Evolutionary conservation across 2,797 vertebrate genomes (phyloP).

Genomic region (Acipenser transmontanus): DNA sequence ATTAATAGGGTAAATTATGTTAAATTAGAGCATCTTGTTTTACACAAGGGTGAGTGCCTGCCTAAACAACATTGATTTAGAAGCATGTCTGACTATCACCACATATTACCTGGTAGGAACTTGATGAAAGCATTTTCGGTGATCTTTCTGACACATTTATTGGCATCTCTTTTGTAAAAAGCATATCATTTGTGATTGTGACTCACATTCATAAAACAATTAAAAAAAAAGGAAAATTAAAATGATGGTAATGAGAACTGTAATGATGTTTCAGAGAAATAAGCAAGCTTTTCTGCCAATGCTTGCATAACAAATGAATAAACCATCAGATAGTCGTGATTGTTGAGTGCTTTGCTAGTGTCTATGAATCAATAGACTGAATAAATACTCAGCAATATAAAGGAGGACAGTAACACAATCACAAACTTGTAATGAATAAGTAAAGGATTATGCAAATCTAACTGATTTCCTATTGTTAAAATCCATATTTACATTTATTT

Average conservation of each 20-base stretch:
- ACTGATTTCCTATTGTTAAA: conserved; percentile 32
- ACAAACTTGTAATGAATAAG: conserved; percentile 23
- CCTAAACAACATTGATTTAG: background rate
- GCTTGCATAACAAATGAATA: conserved; percentile 22
- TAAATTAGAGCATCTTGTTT: too few relatives aligned
- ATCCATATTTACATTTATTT: conserved; percentile 21
- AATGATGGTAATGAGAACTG: conserved; percentile 21
- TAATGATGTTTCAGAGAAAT: conserved; percentile 20
- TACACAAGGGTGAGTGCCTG: too few relatives aligned
- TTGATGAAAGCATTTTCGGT: conserved; percentile 7
- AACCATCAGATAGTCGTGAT: conserved; percentile 21
- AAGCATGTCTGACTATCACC: background rate
- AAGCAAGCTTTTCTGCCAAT: conserved; percentile 17
- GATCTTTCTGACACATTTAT: conserved; percentile 16
- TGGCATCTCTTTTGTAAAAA: conserved; percentile 8
- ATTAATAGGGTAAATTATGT: too few relatives aligned
- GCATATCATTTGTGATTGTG: conserved; percentile 16
- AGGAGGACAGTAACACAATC: conserved; percentile 17
- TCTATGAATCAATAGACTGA: conserved; percentile 19
- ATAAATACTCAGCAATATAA: conserved; percentile 14
- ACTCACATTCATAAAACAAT: conserved; percentile 23
- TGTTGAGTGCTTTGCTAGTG: conserved; percentile 9
- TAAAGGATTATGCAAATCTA: conserved; percentile 28
- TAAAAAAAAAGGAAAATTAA: conserved; percentile 17
- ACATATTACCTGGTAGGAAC: conserved; percentile 8